phyloP scores from a whole-genome alignment of 2,113 vertebrate species.

The Morone chrysops region DNA sequence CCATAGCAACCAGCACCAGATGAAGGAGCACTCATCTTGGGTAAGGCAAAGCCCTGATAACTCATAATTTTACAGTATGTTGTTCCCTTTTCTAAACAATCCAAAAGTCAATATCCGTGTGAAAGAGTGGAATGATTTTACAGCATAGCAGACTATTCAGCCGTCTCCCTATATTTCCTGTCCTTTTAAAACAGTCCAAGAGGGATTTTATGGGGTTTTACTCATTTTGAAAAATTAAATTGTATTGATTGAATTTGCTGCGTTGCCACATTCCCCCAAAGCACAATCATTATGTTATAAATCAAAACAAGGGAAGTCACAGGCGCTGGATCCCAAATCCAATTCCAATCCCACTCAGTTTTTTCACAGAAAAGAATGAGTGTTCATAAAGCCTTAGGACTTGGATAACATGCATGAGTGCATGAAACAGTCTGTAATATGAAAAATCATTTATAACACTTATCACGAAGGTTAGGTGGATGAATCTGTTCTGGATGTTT shows the following conservation, averaged over 20 bases:
- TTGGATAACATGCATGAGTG: conserved; percentile 21
- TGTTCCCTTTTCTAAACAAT: conserved; percentile 11
- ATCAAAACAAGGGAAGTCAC: conserved; percentile 59
- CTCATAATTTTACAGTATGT: not conserved
- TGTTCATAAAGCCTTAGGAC: conserved; percentile 26
- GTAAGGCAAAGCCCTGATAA: conserved; percentile 78
- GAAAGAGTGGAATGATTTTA: conserved; percentile 21
- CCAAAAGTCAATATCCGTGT: conserved; percentile 28
- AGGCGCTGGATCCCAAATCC: conserved; percentile 58
- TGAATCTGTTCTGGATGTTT: not conserved
- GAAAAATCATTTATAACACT: not conserved
- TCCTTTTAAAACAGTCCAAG: conserved; percentile 19
- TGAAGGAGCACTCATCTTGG: conserved; percentile 99
- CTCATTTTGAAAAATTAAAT: conserved; percentile 58
- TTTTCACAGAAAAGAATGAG: conserved; percentile 21
- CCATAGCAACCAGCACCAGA: conserved; percentile 99
- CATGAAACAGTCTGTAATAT: conserved; percentile 6
- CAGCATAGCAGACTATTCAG: conserved; percentile 1
- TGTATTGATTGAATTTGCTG: conserved; percentile 59
- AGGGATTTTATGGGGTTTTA: conserved; percentile 47
- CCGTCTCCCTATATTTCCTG: conserved; percentile 16
- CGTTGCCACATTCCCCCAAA: conserved; percentile 41
- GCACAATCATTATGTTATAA: conserved; percentile 59
- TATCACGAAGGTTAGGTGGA: not conserved
- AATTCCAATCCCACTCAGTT: conserved; percentile 43